A percentile compares a stretch with the other conserved stretches of the same genome.
Conservation (phyloP, 2,797 vertebrate genomes). For the Eulemur mongoz region DNA sequence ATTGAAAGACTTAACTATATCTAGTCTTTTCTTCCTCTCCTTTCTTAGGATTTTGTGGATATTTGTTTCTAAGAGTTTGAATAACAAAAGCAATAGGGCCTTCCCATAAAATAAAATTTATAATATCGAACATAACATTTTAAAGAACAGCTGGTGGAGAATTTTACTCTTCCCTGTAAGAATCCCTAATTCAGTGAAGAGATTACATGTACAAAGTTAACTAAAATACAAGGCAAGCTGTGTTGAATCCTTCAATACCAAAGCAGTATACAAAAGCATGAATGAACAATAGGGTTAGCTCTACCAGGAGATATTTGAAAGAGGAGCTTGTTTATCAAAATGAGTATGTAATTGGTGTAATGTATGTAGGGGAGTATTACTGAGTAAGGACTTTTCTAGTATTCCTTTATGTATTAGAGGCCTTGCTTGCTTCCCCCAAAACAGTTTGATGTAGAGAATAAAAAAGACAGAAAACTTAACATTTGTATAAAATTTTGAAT, state of each 20-base stretch:
- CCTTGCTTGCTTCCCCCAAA: not conserved
- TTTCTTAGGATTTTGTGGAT: not conserved
- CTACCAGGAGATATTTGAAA: conserved; percentile 38
- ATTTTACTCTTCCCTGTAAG: conserved; percentile 49
- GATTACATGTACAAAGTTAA: not conserved
- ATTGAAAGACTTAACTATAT: not conserved
- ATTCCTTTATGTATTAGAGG: not conserved
- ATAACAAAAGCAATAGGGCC: not conserved
- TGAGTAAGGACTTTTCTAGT: not conserved
- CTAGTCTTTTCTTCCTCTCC: not conserved
- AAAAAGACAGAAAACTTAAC: not conserved
- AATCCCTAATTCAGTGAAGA: conserved; percentile 25
- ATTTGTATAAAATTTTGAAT: not conserved
- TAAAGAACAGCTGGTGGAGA: not conserved
- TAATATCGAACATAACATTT: conserved; percentile 5
- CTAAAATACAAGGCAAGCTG: not conserved
- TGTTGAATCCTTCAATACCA: not conserved
- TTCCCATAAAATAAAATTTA: not conserved
- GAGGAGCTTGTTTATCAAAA: conserved; percentile 44
- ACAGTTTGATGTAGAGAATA: not conserved
- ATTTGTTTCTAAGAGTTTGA: conserved; percentile 13
- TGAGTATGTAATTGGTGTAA: not conserved
- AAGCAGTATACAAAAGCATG: not conserved
- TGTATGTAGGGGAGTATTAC: not conserved
- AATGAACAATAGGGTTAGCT: conserved; percentile 47